Evolutionary conservation across 2,888 invertebrate species (phyloP), one percentile per base, ranked within the genome.

Genomic region (Ctena decussata): DNA sequence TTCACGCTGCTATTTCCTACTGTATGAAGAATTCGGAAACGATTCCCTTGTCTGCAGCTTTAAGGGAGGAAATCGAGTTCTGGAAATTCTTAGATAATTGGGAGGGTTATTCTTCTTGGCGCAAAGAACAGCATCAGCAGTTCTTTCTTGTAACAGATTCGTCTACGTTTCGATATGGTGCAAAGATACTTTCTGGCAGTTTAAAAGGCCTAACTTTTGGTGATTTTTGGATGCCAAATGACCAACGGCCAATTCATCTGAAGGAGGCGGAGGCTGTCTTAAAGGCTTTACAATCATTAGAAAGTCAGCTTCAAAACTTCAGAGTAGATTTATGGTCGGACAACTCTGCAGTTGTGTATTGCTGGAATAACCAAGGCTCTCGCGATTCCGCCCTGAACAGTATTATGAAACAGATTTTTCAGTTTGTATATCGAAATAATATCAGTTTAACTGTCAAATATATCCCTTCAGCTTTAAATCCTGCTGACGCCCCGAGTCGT

Each of bases 181-280:
- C 69, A 21, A 72, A 27, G 30, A 21, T 80, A 73, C 0, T 72
- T 18, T 21, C 41, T 39, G 37, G 30, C 11, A 30, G 41, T 5
- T n/a, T n/a, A n/a, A 27, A 70, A 21, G 8, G n/a, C n/a, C 37
- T 70, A 12, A 32, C 39, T 21, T 71, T 83, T 41, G 77, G 80
- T 11, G 84, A 84, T 80, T 79, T 60, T 77, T 78, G 74, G 75
- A 24, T 35, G 35, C 15, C 8, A 15, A n/a, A n/a, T 6, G 73
- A 84, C 53, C 11, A 32, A 24, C 21, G 80, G 18, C 80, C 80
- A n/a, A 80, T 85, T 65, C 84, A 85, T 73, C n/a, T 81, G 21
- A 78, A 85, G 41, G 80, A 81, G 32, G 84, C 81, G 2, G 8
- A 27, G 11, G 80, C 78, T 24, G 37, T 85, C 0, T 35, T 78